Evolutionary conservation across 2,113 vertebrate species (phyloP).

Genomic region (Mesocricetus auratus): DNA sequence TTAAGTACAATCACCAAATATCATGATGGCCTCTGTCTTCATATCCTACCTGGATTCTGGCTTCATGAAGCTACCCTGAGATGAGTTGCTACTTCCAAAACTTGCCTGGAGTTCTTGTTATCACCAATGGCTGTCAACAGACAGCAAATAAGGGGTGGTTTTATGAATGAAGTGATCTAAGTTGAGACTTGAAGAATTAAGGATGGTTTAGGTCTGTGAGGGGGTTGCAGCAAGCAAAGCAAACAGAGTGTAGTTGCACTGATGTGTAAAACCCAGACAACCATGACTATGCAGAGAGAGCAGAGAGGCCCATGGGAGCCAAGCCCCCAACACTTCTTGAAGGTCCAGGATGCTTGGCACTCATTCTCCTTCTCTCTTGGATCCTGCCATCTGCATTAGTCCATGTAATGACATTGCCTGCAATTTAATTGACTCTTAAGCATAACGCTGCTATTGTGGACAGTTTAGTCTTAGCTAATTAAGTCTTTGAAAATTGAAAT

Average conservation of each 20-base stretch:
- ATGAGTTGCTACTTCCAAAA: background rate
- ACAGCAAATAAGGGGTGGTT: background rate
- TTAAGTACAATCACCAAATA: background rate
- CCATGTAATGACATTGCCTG: constrained; percentile 13
- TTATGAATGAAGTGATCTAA: background rate
- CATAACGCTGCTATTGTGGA: constrained; percentile 42
- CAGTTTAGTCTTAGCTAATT: constrained; percentile 64
- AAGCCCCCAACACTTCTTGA: background rate
- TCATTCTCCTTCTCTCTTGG: background rate
- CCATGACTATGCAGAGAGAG: no score
- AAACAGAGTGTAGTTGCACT: rapidly evolving
- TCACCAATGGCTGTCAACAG: background rate
- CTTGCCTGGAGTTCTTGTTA: background rate
- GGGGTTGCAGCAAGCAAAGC: background rate
- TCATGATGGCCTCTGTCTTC: background rate
- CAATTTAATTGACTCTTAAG: constrained; percentile 68
- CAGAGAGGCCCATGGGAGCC: background rate
- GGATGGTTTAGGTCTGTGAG: background rate
- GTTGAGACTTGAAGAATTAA: background rate
- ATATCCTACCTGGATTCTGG: background rate
- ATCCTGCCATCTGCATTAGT: background rate
- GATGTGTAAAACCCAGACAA: background rate
- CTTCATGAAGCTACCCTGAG: background rate
- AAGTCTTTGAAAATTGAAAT: constrained; percentile 64
- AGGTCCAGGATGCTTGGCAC: background rate